Evolutionary conservation across 2,797 vertebrate genomes (phyloP).

Genomic region (Threskiornis aethiopicus): DNA sequence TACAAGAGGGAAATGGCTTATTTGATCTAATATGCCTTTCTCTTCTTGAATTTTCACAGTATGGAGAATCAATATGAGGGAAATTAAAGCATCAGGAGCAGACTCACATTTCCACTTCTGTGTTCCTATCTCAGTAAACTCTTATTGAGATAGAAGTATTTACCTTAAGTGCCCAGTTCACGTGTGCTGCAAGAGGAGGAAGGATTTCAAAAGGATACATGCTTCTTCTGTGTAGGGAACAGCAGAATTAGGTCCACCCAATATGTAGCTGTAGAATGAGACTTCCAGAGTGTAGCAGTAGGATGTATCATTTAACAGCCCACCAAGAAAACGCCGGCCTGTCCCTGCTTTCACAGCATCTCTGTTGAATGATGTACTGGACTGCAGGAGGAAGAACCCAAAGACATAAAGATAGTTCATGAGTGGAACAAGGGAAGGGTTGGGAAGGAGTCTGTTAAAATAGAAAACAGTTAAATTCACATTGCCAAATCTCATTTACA

Average conservation of each 20-base stretch:
- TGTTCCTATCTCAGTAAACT: slow-evolving; percentile 23
- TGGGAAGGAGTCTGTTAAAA: background rate
- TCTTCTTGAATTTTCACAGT: slow-evolving; percentile 54
- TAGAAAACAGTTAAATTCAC: background rate
- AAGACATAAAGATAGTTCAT: background rate
- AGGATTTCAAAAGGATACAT: slow-evolving; percentile 88
- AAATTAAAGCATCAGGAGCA: slow-evolving; percentile 56
- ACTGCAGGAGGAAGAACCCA: slow-evolving; percentile 74
- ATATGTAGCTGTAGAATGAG: slow-evolving; percentile 96
- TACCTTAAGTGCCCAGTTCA: slow-evolving; percentile 50
- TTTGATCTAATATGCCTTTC: slow-evolving; percentile 52
- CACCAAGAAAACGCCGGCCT: slow-evolving; percentile 91
- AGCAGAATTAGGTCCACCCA: slow-evolving; percentile 79
- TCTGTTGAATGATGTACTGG: slow-evolving; percentile 93
- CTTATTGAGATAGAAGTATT: background rate
- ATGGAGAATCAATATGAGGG: slow-evolving; percentile 55
- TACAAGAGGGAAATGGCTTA: slow-evolving; percentile 56
- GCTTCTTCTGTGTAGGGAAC: slow-evolving; percentile 94
- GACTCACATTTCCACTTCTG: slow-evolving; percentile 62
- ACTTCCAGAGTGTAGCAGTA: slow-evolving; percentile 98
- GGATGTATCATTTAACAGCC: slow-evolving; percentile 91
- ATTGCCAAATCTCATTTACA: background rate
- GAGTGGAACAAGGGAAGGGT: background rate
- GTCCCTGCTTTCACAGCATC: slow-evolving; percentile 96
- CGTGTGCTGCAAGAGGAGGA: background rate